phyloP scores from a whole-genome alignment of 2,888 invertebrate genomes.

The Trilocha varians region DNA sequence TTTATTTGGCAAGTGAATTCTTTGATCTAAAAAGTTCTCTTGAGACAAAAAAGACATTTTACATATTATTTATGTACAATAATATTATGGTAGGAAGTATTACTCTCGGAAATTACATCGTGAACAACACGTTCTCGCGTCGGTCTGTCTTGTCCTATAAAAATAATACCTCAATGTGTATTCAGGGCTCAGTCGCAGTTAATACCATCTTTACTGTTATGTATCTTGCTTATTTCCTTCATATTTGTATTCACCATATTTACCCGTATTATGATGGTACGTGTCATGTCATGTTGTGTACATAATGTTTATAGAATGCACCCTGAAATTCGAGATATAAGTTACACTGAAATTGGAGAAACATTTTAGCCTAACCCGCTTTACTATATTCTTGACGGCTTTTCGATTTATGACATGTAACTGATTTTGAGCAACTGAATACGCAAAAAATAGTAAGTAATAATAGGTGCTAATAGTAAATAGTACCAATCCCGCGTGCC shows the following conservation, averaged over 20 bases:
- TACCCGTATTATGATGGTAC: background rate
- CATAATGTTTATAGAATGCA: no score
- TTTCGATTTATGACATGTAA: no score
- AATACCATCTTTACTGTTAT: conserved; percentile 11
- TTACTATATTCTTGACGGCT: no score
- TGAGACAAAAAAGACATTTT: no score
- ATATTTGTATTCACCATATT: conserved; percentile 4
- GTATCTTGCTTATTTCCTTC: conserved; percentile 4
- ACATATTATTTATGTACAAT: background rate
- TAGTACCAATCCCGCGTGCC: no score
- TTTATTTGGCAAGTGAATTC: background rate
- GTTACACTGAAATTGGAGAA: no score
- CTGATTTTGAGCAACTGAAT: no score
- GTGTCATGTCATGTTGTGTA: background rate
- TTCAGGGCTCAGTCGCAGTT: conserved; percentile 18
- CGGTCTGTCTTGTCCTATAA: conserved; percentile 17
- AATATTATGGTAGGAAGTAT: conserved; percentile 7
- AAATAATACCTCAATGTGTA: conserved; percentile 20
- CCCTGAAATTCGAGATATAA: no score
- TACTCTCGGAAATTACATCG: conserved; percentile 22
- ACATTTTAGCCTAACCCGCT: no score
- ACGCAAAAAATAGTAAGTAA: no score
- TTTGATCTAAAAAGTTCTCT: background rate
- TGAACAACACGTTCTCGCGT: conserved; percentile 22
- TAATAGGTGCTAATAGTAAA: no score